Percentiles rank a stretch among this genome's conserved stretches.
phyloP scores from a whole-genome alignment of 2,113 vertebrate species.

The Miniopterus natalensis region DNA sequence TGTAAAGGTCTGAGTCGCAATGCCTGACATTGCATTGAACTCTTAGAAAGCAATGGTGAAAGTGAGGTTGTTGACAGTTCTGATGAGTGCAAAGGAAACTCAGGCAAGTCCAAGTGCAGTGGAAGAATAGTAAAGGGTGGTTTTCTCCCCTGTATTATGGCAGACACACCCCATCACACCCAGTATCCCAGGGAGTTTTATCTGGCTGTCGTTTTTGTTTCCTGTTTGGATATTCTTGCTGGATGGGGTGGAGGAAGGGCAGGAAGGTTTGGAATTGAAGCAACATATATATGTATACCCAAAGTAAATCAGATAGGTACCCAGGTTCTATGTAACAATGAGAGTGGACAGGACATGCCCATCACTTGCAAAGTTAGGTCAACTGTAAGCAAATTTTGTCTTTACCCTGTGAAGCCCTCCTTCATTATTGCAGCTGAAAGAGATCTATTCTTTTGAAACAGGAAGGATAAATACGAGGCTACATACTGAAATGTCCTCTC shows the following conservation, averaged over 20 bases:
- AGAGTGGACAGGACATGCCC: background rate
- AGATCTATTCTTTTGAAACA: background rate
- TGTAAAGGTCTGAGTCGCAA: background rate
- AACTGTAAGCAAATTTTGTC: background rate
- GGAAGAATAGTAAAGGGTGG: background rate
- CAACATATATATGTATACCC: background rate
- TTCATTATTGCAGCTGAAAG: constrained; percentile 5
- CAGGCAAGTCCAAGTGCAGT: background rate
- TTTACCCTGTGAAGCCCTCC: background rate
- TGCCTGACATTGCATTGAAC: background rate
- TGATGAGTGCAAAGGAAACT: background rate
- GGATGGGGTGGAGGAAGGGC: background rate
- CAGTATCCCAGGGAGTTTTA: background rate
- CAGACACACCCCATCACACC: background rate
- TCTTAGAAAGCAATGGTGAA: background rate
- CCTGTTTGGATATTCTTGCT: background rate
- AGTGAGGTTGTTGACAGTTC: background rate
- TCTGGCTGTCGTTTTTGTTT: background rate
- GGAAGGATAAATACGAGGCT: background rate
- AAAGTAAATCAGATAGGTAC: background rate
- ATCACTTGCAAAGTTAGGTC: background rate
- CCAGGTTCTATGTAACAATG: background rate
- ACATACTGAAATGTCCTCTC: background rate
- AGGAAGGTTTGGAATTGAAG: background rate
- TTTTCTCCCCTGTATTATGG: background rate